Evolutionary conservation across 2,888 invertebrate genomes (phyloP).

Genomic region (Andrena chrysosceles): DNA sequence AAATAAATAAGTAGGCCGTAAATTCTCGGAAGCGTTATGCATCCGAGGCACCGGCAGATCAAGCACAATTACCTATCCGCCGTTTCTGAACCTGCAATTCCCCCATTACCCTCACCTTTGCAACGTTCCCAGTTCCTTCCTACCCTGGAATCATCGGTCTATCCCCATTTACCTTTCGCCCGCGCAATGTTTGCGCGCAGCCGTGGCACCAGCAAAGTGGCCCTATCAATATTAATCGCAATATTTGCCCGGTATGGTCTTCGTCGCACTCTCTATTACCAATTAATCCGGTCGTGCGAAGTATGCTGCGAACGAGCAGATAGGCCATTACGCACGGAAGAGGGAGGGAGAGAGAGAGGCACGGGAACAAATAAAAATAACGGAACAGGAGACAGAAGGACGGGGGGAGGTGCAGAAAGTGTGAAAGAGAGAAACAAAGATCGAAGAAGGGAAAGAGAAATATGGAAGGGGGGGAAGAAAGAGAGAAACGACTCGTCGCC

Average conservation of each 20-base stretch:
- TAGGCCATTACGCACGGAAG: conserved; percentile 68
- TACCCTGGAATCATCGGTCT: conserved; percentile 31
- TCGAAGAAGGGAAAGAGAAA: conserved; percentile 20
- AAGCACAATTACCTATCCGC: conserved; percentile 29
- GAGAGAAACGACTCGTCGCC: conserved; percentile 78
- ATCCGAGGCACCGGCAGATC: conserved; percentile 19
- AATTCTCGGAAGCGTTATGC: conserved; percentile 31
- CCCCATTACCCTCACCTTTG: conserved; percentile 26
- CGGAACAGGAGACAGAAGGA: conserved; percentile 36
- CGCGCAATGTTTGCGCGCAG: conserved; percentile 58
- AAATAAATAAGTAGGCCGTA: conserved; percentile 19
- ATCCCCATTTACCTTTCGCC: conserved; percentile 45
- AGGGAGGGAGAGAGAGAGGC: conserved; percentile 20
- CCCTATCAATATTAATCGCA: conserved; percentile 83
- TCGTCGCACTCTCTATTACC: conserved; percentile 82
- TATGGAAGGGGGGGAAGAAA: conserved; percentile 36
- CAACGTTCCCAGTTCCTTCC: conserved; percentile 8
- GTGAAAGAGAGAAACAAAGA: conserved; percentile 43
- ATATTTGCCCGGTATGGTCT: conserved; percentile 78
- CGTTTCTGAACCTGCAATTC: conserved; percentile 30
- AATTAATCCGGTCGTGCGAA: conserved; percentile 84
- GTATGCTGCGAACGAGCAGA: conserved; percentile 81
- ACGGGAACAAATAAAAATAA: conserved; percentile 47
- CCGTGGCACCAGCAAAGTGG: conserved; percentile 76
- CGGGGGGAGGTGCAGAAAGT: conserved; percentile 45